Conservation (phyloP, 2,888 invertebrate genomes). For the Hypselothyrea guttata region DNA sequence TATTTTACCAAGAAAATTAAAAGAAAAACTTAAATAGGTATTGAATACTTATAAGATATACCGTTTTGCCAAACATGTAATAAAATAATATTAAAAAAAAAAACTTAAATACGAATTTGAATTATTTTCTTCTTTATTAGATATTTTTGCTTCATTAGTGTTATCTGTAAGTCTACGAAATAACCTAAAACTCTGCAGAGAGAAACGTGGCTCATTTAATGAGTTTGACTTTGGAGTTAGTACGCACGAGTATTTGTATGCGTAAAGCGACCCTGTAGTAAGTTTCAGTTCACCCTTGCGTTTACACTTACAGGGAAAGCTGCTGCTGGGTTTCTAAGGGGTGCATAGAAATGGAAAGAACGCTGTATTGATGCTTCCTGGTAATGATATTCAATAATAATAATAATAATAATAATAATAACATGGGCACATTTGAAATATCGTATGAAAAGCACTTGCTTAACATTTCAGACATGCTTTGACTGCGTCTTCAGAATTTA, state of each 20-base stretch:
- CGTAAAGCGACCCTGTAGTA: conserved; percentile 48
- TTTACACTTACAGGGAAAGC: conserved; percentile 23
- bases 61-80: no score
- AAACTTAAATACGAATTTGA: no score
- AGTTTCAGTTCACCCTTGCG: conserved; percentile 38
- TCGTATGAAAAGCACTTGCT: conserved; percentile 74
- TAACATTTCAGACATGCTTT: conserved; percentile 68
- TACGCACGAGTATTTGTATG: neutral
- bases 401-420: conserved; percentile 37
- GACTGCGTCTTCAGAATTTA: conserved; percentile 74
- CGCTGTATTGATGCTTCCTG: conserved; percentile 13
- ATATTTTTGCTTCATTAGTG: no score
- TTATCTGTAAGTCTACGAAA: neutral
- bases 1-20: no score
- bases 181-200: neutral
- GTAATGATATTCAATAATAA: conserved; percentile 76
- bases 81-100: no score
- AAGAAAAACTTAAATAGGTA: no score
- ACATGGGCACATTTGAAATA: conserved; percentile 56
- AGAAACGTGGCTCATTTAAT: conserved; percentile 5
- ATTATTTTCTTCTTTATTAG: no score
- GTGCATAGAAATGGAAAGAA: neutral
- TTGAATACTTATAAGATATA: conserved; percentile 1
- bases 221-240: conserved; percentile 53
- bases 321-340: conserved; percentile 12